Percentiles rank a stretch among this genome's conserved stretches.
These are phyloP conservation scores for Oscheius myriophilus DNA, from an alignment of 2,888 invertebrate species.

Conservation along the genomic window DNA sequence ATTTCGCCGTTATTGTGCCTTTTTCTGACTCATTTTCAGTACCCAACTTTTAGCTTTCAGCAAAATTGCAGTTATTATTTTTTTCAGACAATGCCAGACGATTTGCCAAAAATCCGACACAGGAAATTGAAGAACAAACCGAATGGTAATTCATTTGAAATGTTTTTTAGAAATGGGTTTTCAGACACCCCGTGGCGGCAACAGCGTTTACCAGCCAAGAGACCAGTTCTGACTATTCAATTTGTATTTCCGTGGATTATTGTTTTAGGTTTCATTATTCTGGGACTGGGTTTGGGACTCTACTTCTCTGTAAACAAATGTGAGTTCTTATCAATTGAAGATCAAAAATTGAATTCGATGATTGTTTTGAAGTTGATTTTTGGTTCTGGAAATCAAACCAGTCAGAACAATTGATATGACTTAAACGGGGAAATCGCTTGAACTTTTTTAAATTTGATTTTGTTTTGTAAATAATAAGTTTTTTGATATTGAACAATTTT, in stretches of 20 bases:
- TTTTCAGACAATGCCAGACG: not conserved
- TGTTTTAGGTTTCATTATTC: slow-evolving; percentile 32
- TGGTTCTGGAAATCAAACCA: too few relatives aligned
- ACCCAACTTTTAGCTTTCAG: too few relatives aligned
- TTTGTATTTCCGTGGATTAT: slow-evolving; percentile 45
- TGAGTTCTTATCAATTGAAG: slow-evolving; percentile 22
- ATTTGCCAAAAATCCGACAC: slow-evolving; percentile 14
- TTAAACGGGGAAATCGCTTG: too few relatives aligned
- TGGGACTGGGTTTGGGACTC: slow-evolving; percentile 42
- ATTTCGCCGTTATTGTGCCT: too few relatives aligned
- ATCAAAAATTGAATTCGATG: not conserved
- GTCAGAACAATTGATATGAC: too few relatives aligned
- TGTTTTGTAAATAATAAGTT: too few relatives aligned
- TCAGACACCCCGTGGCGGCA: slow-evolving; percentile 55
- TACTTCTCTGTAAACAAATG: slow-evolving; percentile 43
- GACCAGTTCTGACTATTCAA: slow-evolving; percentile 47
- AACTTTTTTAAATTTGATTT: too few relatives aligned
- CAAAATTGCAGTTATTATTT: too few relatives aligned
- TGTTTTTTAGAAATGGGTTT: slow-evolving; percentile 1
- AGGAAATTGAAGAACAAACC: slow-evolving; percentile 18
- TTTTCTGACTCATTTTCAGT: too few relatives aligned
- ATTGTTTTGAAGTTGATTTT: not conserved
- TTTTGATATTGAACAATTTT: too few relatives aligned
- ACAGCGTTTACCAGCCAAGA: slow-evolving; percentile 50
- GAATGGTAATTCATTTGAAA: slow-evolving; percentile 1